These are phyloP conservation scores for Acanthosepion pharaonis DNA, from an alignment of 2,888 invertebrate genomes.

Conservation along the genomic window DNA sequence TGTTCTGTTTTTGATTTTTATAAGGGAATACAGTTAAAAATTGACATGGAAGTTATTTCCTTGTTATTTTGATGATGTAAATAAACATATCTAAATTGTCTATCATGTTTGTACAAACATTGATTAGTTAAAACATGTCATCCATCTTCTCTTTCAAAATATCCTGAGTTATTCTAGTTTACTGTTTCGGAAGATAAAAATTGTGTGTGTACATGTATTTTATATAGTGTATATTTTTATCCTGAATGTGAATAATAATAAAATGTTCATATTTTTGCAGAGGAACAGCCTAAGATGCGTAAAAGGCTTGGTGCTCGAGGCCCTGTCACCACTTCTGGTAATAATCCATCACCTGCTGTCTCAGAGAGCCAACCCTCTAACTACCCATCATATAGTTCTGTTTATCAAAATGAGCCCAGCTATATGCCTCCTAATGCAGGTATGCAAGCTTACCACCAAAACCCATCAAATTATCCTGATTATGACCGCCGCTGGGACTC, in stretches of 20 bases:
- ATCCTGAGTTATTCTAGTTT: no score
- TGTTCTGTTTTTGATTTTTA: not conserved
- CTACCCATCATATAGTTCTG: constrained; percentile 2
- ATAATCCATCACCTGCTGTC: constrained; percentile 33
- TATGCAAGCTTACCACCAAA: constrained; percentile 43
- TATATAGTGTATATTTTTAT: no score
- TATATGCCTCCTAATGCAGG: not conserved
- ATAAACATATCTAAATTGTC: no score
- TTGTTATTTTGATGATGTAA: no score
- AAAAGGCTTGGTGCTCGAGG: constrained; percentile 58
- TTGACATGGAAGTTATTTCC: not conserved
- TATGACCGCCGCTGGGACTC: constrained; percentile 44
- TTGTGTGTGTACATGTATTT: no score
- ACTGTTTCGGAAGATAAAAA: no score
- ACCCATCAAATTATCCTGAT: constrained; percentile 44
- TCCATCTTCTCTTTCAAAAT: no score
- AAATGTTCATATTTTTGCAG: constrained; percentile 49
- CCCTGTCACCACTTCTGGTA: constrained; percentile 49
- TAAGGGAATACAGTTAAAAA: not conserved
- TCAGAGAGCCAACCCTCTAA: constrained; percentile 40
- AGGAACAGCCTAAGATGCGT: constrained; percentile 48
- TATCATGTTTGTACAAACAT: no score
- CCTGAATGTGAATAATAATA: not conserved
- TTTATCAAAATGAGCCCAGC: not conserved
- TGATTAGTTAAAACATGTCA: no score